Percentiles rank a stretch among this genome's conserved stretches.
Conservation (phyloP, 2,797 vertebrate species). For the Carcharodon carcharias region DNA sequence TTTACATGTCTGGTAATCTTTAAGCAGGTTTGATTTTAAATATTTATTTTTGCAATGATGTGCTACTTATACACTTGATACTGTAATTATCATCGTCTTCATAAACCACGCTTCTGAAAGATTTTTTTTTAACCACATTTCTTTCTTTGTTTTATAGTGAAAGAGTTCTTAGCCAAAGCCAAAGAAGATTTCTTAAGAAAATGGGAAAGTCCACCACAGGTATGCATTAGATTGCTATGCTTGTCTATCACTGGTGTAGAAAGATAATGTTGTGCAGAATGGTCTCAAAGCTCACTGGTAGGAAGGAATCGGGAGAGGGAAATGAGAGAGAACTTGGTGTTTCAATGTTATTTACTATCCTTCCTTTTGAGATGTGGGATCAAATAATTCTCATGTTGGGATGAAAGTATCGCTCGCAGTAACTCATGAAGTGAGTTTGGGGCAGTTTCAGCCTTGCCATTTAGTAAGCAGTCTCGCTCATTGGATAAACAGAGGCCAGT, state of each 20-base stretch:
- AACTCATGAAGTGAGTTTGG: background rate
- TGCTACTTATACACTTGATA: constrained; percentile 25
- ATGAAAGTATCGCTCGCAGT: background rate
- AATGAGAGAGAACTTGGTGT: background rate
- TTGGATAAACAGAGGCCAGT: background rate
- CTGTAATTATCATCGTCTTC: background rate
- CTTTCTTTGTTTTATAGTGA: constrained; percentile 68
- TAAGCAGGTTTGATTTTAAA: constrained; percentile 24
- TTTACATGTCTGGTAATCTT: background rate
- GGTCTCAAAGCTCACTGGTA: background rate
- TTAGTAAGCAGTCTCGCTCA: background rate
- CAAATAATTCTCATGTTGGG: background rate
- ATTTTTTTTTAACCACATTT: background rate
- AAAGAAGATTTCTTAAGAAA: constrained; percentile 99
- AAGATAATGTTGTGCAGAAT: background rate
- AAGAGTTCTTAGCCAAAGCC: constrained; percentile 98
- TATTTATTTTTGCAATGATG: background rate
- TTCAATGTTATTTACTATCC: background rate
- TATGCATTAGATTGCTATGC: constrained; percentile 45
- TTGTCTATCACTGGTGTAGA: background rate
- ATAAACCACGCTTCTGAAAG: background rate
- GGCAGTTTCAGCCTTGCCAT: background rate
- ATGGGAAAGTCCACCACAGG: constrained; percentile 96
- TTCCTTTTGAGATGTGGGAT: background rate
- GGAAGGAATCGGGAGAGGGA: background rate